Evolutionary conservation across 2,888 invertebrate species (phyloP).

Genomic region (Phyllotreta cruciferae): DNA sequence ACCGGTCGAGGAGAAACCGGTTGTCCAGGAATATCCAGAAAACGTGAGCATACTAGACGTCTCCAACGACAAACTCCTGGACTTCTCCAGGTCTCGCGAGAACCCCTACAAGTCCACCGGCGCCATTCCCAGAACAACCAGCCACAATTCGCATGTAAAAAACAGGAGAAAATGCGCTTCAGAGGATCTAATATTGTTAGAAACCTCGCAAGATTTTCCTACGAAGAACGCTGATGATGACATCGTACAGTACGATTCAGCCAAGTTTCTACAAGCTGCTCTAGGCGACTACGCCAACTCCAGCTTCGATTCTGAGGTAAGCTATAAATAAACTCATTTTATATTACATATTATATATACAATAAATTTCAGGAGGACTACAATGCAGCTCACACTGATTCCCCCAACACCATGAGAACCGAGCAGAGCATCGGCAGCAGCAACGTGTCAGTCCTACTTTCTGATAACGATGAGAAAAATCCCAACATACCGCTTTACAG

Average conservation of each 20-base stretch:
- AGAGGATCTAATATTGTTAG: background rate
- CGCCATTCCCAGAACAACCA: no score
- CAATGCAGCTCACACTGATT: background rate
- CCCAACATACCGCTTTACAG: constrained; percentile 18
- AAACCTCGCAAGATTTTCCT: background rate
- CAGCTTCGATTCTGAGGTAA: constrained; percentile 16
- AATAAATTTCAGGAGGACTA: constrained; percentile 10
- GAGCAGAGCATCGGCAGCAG: constrained; percentile 27
- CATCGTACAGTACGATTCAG: constrained; percentile 10
- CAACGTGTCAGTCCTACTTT: constrained; percentile 23
- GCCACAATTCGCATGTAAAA: background rate
- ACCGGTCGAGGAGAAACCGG: no score
- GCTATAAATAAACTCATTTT: background rate
- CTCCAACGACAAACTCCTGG: no score
- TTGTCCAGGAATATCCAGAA: no score
- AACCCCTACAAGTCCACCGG: no score
- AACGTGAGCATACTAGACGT: no score
- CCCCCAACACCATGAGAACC: background rate
- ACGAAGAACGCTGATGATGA: background rate
- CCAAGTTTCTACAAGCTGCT: constrained; percentile 8
- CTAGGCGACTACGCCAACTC: constrained; percentile 14
- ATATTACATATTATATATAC: background rate
- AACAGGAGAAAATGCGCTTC: background rate
- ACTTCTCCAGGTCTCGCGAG: no score
- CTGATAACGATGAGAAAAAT: constrained; percentile 9